Evolutionary conservation across 2,113 vertebrate species (phyloP), one percentile per base, ranked within the genome.

Genomic region (Actenoides hombroni): DNA sequence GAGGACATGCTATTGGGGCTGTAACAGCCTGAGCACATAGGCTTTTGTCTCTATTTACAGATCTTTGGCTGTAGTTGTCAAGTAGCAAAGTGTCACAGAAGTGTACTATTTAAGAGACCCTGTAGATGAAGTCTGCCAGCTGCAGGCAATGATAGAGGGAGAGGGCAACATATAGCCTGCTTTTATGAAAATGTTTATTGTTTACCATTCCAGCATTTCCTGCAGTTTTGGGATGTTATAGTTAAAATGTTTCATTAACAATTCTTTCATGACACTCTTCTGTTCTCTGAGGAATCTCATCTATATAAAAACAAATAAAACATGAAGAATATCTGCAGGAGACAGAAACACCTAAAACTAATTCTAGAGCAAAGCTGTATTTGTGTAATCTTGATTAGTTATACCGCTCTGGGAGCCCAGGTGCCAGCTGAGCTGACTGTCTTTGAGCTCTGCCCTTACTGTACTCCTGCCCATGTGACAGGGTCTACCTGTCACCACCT

Each of bases 151-250:
- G 80, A 33, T 8, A 46, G 65, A 71, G 67, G 42, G 9, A 60
- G 18, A 91, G 21, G 16, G 48, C 29, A 54, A 48, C 10, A 31
- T 25, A 48, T 4, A 75, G 23, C 29, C 29, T 61, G 56, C 26
- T 91, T 78, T 94, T 68, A 78, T 51, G 63, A 86, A 84, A 88
- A 89, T 48, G n/a, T 65, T 60, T 51, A 16, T n/a, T 68, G 54
- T 77, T 95, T 82, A 37, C 44, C 6, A 28, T 79, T 76, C 79
- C 78, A 85, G 77, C 7, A 39, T 88, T 92, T 83, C 83, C 92
- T 92, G 88, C 21, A 18, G 6, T 86, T 90, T 93, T 9, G 51
- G 56, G 85, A 75, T 75, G 39, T 63, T 92, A 29, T 20, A 64
- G 35, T 68, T 78, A 24, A 85, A 53, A 73, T 37, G 21, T 61